Percentiles rank a stretch among this genome's conserved stretches.
These are phyloP conservation scores for Crepidodera aurea DNA, from an alignment of 2,888 invertebrate genomes.

Conservation along the genomic window DNA sequence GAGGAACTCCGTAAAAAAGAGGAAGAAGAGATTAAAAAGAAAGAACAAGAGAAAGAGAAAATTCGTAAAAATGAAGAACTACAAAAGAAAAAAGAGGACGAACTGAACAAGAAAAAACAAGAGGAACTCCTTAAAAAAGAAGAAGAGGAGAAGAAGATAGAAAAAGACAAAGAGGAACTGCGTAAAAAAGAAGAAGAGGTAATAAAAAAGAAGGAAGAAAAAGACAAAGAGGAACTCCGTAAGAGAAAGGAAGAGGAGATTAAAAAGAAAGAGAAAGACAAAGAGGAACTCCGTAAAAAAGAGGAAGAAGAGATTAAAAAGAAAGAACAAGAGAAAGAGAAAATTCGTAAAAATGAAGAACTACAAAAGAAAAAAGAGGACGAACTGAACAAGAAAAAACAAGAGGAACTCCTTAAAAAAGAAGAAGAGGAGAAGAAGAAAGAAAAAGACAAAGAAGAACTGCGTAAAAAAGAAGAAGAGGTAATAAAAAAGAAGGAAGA, in stretches of 20 bases:
- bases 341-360: slow-evolving; percentile 27
- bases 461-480: too few species aligned
- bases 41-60: slow-evolving; percentile 24
- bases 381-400: slow-evolving; percentile 31
- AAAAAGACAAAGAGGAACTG: slow-evolving; percentile 27
- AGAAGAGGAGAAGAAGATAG: slow-evolving; percentile 25
- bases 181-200: slow-evolving; percentile 11
- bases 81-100: slow-evolving; percentile 17
- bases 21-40: slow-evolving; percentile 44
- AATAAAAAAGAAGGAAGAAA: slow-evolving; percentile 30
- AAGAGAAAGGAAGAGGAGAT: neutral
- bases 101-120: slow-evolving; percentile 33
- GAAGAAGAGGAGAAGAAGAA: slow-evolving; percentile 26
- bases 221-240: slow-evolving; percentile 24
- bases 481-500: slow-evolving; percentile 32
- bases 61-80: slow-evolving; percentile 23
- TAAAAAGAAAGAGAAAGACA: slow-evolving; percentile 33
- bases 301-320: slow-evolving; percentile 42
- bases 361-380: slow-evolving; percentile 16
- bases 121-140: slow-evolving; percentile 32
- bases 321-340: slow-evolving; percentile 17
- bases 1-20: slow-evolving; percentile 27
- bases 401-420: slow-evolving; percentile 32
- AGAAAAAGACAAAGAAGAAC: too few species aligned
- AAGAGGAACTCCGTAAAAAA: slow-evolving; percentile 26